Evolutionary conservation across 2,888 invertebrate species (phyloP).

Genomic region (Platycheirus albimanus): DNA sequence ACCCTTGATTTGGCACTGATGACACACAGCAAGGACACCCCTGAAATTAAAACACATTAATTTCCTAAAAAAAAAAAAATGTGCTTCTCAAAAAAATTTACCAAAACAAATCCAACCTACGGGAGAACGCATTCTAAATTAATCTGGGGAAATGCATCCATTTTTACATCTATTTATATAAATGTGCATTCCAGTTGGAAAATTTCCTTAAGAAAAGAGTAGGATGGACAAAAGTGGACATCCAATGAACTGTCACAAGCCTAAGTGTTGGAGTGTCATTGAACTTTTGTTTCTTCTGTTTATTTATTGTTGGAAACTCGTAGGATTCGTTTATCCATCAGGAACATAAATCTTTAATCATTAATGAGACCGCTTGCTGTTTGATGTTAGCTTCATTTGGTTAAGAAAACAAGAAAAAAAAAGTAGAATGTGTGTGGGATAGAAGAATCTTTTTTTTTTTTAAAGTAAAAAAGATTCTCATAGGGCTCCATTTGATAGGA

Average conservation of each 20-base stretch:
- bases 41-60: constrained; percentile 26
- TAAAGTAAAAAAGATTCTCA: not conserved
- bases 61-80: not conserved
- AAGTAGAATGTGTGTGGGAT: too few relatives aligned
- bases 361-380: not conserved
- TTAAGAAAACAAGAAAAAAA: not conserved
- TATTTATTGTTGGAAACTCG: not conserved
- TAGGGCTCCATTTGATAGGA: not conserved
- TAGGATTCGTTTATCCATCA: not conserved
- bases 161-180: constrained; percentile 57
- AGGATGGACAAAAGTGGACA: not conserved
- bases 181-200: constrained; percentile 27
- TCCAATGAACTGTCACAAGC: not conserved
- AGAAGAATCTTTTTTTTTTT: not conserved
- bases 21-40: constrained; percentile 45
- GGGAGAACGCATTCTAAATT: constrained; percentile 64
- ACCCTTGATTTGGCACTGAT: constrained; percentile 25
- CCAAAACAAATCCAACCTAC: constrained; percentile 64
- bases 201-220: constrained; percentile 2
- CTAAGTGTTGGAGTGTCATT: constrained; percentile 18
- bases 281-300: constrained; percentile 8
- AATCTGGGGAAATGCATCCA: constrained; percentile 37
- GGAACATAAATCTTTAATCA: constrained; percentile 11
- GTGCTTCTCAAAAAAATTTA: constrained; percentile 22
- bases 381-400: not conserved